Conservation (phyloP, 2,113 vertebrate genomes). For the Acinonyx jubatus region DNA sequence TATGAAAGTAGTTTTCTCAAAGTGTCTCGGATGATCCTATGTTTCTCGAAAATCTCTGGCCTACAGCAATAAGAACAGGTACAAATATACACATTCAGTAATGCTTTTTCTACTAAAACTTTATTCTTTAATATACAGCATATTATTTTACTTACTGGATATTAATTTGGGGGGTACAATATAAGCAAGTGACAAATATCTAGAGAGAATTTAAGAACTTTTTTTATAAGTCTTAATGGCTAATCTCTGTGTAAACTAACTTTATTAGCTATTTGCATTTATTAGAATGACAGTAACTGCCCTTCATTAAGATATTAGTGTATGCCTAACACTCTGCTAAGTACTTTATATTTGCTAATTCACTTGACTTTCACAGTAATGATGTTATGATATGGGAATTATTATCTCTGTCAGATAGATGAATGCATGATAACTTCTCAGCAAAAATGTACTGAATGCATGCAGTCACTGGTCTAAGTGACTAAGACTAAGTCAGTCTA, state of each 20-base stretch:
- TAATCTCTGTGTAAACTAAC: background rate
- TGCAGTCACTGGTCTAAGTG: background rate
- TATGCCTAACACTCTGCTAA: background rate
- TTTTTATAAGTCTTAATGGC: background rate
- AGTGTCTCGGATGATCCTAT: background rate
- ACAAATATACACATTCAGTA: background rate
- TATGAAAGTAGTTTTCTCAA: background rate
- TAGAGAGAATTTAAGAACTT: background rate
- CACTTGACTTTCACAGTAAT: background rate
- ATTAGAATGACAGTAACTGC: background rate
- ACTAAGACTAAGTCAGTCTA: background rate
- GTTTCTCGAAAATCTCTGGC: background rate
- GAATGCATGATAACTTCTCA: background rate
- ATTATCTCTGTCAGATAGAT: background rate
- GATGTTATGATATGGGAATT: background rate
- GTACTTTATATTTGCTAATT: background rate
- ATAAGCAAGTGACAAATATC: background rate
- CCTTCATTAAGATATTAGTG: background rate
- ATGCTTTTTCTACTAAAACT: constrained; percentile 17
- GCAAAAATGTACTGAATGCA: background rate
- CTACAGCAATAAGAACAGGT: background rate
- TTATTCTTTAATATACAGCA: background rate
- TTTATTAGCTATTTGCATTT: background rate
- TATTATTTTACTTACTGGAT: background rate
- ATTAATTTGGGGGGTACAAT: background rate